Evolutionary conservation across 2,888 invertebrate species (phyloP).

Genomic region (Chouioia cunea): DNA sequence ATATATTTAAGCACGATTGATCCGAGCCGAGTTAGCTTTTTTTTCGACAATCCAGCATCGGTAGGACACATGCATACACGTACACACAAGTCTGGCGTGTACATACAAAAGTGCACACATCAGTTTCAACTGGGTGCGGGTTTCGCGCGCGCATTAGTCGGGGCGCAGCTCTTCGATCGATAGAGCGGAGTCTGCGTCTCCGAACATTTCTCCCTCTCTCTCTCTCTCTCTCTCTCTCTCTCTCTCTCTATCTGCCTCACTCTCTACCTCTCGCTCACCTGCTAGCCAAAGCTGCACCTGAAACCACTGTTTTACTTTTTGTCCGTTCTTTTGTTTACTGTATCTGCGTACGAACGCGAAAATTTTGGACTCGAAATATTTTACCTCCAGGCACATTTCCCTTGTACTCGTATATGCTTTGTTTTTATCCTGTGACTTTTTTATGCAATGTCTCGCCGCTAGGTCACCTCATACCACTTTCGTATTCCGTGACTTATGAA

Average conservation of each 20-base stretch:
- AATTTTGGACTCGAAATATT: not conserved
- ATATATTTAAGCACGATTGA: too few relatives aligned
- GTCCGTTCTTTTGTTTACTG: not conserved
- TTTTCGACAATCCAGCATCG: constrained; percentile 5
- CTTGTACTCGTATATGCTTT: too few relatives aligned
- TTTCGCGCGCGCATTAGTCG: constrained; percentile 26
- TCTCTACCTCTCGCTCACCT: constrained; percentile 35
- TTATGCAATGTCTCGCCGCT: too few relatives aligned
- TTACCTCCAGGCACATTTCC: too few relatives aligned
- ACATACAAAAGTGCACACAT: not conserved
- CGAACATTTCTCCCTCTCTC: too few relatives aligned
- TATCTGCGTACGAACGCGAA: not conserved
- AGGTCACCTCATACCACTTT: too few relatives aligned
- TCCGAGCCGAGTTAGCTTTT: not conserved
- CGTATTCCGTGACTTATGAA: too few relatives aligned
- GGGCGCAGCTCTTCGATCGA: constrained; percentile 58
- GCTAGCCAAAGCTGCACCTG: constrained; percentile 3
- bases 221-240: too few relatives aligned
- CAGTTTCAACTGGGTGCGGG: constrained; percentile 2
- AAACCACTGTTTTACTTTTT: constrained; percentile 8
- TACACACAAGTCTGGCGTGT: not conserved
- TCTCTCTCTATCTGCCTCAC: too few relatives aligned
- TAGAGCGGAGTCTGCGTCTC: constrained; percentile 68
- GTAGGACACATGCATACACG: not conserved
- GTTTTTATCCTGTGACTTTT: too few relatives aligned